A percentile compares a stretch with the other conserved stretches of the same genome.
Evolutionary conservation across 1,140 invertebrate species (phyloP).

Genomic region (Pararge aegeria): DNA sequence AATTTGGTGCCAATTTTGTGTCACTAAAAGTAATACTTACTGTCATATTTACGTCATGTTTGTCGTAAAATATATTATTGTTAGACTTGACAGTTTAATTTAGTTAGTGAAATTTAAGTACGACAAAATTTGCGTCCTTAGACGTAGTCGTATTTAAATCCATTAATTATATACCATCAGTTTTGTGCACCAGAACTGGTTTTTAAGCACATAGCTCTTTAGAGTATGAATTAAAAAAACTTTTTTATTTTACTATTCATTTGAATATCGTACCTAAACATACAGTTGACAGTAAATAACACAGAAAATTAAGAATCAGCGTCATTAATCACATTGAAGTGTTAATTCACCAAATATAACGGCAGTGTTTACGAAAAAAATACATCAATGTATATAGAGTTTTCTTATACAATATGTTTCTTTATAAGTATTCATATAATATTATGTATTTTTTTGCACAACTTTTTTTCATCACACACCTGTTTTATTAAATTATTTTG

Average conservation of each 20-base stretch:
- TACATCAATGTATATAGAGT: not conserved
- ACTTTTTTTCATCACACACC: conserved; percentile 6
- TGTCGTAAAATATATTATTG: too few species aligned
- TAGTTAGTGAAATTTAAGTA: too few species aligned
- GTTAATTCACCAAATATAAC: not conserved
- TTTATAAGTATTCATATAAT: not conserved
- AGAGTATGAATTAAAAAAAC: too few species aligned
- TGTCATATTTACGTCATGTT: too few species aligned
- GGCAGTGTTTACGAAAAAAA: conserved; percentile 4
- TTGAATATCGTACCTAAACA: not conserved
- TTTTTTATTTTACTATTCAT: not conserved
- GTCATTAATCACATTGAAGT: not conserved
- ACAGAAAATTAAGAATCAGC: not conserved
- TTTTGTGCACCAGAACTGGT: too few species aligned
- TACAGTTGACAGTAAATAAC: not conserved
- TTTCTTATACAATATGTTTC: not conserved
- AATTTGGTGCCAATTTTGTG: too few species aligned
- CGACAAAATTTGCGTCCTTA: too few species aligned
- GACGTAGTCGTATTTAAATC: too few species aligned
- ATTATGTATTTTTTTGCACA: not conserved
- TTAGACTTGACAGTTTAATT: too few species aligned
- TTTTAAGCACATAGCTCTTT: too few species aligned
- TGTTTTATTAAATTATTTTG: not conserved
- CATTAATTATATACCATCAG: too few species aligned
- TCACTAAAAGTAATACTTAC: too few species aligned